phyloP scores from a whole-genome alignment of 2,113 vertebrate species.

The Labrus mixtus region DNA sequence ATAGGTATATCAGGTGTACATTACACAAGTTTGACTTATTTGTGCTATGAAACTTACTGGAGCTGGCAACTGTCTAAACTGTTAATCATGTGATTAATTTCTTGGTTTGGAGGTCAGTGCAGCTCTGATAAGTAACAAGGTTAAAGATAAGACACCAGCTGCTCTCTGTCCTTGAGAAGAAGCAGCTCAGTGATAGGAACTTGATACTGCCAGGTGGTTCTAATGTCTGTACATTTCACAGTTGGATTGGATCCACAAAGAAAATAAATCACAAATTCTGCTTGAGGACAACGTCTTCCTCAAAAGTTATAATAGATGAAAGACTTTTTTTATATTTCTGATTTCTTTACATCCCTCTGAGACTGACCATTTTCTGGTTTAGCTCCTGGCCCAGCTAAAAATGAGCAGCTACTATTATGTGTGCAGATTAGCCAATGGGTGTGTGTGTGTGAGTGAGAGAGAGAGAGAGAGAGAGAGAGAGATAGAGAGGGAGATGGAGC shows the following conservation, averaged over 20 bases:
- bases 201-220: neutral
- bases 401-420: conserved; percentile 3
- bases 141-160: conserved; percentile 66
- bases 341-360: neutral
- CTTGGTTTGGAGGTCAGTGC: neutral
- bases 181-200: conserved; percentile 23
- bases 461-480: conserved; percentile 16
- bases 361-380: conserved; percentile 2
- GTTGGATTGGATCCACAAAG: conserved; percentile 2
- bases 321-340: neutral
- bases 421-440: conserved; percentile 26
- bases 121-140: conserved; percentile 48
- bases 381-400: conserved; percentile 21
- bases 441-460: conserved; percentile 1
- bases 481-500: conserved; percentile 29
- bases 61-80: neutral
- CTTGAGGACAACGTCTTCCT: neutral
- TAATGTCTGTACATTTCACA: neutral
- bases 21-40: no score
- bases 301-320: neutral
- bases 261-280: conserved; percentile 1
- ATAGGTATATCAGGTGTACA: no score
- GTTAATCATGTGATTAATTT: conserved; percentile 1
- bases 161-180: conserved; percentile 46
- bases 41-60: no score